Conservation (phyloP, 2,113 vertebrate genomes). For the Oreochromis niloticus region DNA sequence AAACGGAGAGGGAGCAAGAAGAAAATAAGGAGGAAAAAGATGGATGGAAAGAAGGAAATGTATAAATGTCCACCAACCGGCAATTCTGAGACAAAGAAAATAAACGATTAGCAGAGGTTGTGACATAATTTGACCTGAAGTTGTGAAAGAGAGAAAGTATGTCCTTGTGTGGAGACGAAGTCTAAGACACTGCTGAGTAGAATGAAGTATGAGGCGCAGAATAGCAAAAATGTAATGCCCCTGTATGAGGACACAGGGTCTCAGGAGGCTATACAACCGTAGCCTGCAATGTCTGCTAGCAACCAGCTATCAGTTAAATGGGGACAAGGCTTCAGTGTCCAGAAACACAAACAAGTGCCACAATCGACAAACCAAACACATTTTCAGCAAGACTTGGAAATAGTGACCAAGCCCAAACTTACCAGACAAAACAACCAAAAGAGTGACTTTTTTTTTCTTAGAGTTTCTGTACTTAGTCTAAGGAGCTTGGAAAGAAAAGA, state of each 20-base stretch:
- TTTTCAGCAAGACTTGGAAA: not conserved
- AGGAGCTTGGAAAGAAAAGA: not conserved
- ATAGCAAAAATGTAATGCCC: not conserved
- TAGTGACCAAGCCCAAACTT: not conserved
- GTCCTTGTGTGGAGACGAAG: not conserved
- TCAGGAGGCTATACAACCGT: not conserved
- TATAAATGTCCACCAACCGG: not conserved
- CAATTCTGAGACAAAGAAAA: not conserved
- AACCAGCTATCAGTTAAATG: not conserved
- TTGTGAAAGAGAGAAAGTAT: not conserved
- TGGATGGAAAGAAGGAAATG: not conserved
- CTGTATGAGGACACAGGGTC: not conserved
- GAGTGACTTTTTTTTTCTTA: not conserved
- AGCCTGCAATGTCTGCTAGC: not conserved
- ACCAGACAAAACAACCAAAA: not conserved
- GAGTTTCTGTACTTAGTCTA: not conserved
- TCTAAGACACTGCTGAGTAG: not conserved
- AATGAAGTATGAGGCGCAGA: not conserved
- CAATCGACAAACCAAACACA: not conserved
- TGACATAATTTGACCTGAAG: constrained; percentile 22
- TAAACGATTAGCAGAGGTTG: not conserved
- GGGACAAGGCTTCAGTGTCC: not conserved
- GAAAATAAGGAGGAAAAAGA: not conserved
- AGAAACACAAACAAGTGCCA: not conserved
- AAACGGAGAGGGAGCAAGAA: not conserved